Conservation (phyloP, 1,140 invertebrate genomes). For the Coenobita brevimanus region DNA sequence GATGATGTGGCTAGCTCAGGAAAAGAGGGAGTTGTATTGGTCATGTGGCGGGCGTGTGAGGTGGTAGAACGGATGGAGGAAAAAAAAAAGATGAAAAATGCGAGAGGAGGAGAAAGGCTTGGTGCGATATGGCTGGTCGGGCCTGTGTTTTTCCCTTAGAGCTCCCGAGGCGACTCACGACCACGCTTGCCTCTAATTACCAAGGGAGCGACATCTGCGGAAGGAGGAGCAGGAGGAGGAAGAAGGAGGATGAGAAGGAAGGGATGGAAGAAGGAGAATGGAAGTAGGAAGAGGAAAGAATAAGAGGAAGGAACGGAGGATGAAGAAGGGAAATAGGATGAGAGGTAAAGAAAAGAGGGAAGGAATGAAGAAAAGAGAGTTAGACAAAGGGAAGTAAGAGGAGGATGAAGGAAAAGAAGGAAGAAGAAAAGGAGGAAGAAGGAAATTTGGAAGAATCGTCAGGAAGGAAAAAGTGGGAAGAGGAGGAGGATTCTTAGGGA, state of each 20-base stretch:
- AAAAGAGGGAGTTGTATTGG: no score
- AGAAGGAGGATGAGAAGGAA: background rate
- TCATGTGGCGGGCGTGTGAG: no score
- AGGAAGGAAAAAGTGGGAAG: background rate
- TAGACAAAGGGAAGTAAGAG: background rate
- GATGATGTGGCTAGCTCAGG: no score
- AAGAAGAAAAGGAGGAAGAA: background rate
- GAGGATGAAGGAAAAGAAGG: background rate
- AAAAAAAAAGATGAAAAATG: no score
- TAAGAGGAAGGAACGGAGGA: background rate
- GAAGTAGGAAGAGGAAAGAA: background rate
- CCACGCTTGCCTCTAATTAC: background rate
- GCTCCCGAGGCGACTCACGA: constrained; percentile 9
- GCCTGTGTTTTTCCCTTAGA: background rate
- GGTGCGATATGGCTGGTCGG: background rate
- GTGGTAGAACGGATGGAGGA: no score
- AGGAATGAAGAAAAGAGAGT: background rate
- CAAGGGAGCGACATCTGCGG: background rate
- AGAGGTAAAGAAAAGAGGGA: background rate
- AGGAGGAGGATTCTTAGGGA: background rate
- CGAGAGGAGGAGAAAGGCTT: no score
- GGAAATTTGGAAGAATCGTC: background rate
- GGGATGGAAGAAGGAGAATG: background rate
- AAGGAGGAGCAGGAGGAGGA: background rate
- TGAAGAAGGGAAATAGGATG: background rate